These are phyloP conservation scores for Anser brachyrhynchus DNA, from an alignment of 2,113 vertebrate species.

Conservation along the genomic window DNA sequence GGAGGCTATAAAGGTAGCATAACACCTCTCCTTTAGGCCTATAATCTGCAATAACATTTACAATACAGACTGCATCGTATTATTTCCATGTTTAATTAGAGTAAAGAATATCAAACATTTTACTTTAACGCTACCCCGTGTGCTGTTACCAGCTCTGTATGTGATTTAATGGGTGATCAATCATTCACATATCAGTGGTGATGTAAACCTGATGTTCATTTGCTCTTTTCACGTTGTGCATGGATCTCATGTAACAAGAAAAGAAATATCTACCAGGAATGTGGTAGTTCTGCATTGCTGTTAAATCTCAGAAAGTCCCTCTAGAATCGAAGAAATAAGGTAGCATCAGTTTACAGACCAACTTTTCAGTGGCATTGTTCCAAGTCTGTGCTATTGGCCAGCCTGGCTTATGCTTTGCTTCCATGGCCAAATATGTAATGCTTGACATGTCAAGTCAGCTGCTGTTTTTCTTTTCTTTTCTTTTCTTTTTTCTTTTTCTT, in stretches of 20 bases:
- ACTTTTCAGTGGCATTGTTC: conserved; percentile 43
- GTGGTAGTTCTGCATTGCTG: conserved; percentile 36
- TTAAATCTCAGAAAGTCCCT: conserved; percentile 58
- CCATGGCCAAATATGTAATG: conserved; percentile 71
- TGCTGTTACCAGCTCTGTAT: conserved; percentile 58
- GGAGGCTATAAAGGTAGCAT: conserved; percentile 67
- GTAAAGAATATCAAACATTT: conserved; percentile 57
- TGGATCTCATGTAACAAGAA: conserved; percentile 49
- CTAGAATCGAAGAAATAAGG: conserved; percentile 54
- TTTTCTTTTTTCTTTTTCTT: neutral
- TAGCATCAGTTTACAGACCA: conserved; percentile 60
- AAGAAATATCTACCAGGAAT: conserved; percentile 57
- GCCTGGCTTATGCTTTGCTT: conserved; percentile 53
- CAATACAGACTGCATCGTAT: conserved; percentile 58
- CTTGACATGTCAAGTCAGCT: conserved; percentile 77
- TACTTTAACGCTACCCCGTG: conserved; percentile 59
- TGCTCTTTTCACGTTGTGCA: conserved; percentile 55
- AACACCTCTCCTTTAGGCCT: conserved; percentile 65
- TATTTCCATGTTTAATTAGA: conserved; percentile 67
- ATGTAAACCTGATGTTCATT: conserved; percentile 68
- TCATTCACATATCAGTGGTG: conserved; percentile 65
- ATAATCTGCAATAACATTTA: conserved; percentile 71
- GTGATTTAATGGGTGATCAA: conserved; percentile 70
- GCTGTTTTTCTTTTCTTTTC: neutral
- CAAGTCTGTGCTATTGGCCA: conserved; percentile 47